Base-by-base conservation (phyloP, 2,113 vertebrate genomes). In the Syrmaticus mikado region DNA sequence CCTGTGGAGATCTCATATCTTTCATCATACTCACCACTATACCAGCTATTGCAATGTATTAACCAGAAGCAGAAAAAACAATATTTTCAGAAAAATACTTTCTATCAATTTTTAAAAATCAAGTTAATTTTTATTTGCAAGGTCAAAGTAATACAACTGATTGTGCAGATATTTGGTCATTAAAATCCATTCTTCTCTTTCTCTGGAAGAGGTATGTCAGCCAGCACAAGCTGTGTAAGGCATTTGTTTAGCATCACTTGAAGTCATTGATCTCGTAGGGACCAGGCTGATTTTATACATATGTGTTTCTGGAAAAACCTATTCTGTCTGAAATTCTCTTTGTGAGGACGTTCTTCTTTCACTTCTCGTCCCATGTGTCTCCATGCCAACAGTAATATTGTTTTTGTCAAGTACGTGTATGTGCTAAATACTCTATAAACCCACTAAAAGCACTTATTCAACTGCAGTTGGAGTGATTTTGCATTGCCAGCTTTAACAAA, bases 401-500 rank as follows among this genome's bases (percentile, higher is more conserved):
- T 70, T 72, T 82, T 41, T 84, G 40, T 73, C 66, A 81, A 45
- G 21, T 38, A 7, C 53, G 14, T 55, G 32, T 66, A n/a, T 55
- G 40, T 65, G 22, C 72, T 68, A 66, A 87, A 84, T 73, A 28
- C 8, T 30, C 58, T 45, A 1, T 19, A 89, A 96, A 85, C 38
- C 24, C 71, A 71, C 62, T 19, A 11, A 30, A 85, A 93, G 61
- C 36, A 1, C 61, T 72, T 74, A 34, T 24, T 92, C 61, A 72
- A 14, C 67, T 77, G 80, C 66, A 94, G 28, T 38, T 68, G 4
- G 3, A 22, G 28, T 65, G 46, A 79, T 53, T 93, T 89, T 93
- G 85, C 74, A 87, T 68, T 79, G 70, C 58, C 67, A 75, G 11
- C 66, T 77, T 89, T 85, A 93, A 90, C 48, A 89, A 93, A 80